Percentiles rank a stretch among this genome's conserved stretches.
phyloP scores from a whole-genome alignment of 2,797 vertebrate species.

The Tokudaia tokunoshimensis region DNA sequence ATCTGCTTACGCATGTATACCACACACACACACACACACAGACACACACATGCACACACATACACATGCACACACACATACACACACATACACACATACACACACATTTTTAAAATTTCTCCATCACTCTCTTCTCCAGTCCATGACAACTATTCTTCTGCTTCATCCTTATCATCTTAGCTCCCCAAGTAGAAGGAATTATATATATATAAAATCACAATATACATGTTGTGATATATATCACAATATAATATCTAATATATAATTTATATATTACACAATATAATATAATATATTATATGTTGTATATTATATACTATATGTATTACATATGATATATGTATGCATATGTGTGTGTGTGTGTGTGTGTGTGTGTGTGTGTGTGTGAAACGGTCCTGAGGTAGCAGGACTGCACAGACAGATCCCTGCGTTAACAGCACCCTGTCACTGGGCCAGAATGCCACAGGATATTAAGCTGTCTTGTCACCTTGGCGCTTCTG shows the following conservation, averaged over 20 bases:
- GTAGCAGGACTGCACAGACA: neutral
- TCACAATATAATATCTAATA: too few species aligned
- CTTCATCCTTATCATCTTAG: neutral
- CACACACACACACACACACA: neutral
- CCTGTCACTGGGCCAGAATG: neutral
- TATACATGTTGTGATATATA: too few species aligned
- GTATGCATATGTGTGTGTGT: neutral
- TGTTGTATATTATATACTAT: too few species aligned
- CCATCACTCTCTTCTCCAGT: neutral
- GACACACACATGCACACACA: neutral
- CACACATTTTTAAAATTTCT: neutral
- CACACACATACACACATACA: neutral
- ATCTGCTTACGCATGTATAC: too few species aligned
- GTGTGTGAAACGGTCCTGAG: neutral
- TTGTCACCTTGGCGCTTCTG: neutral
- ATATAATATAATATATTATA: too few species aligned
- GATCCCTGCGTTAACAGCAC: too few species aligned
- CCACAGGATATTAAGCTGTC: rapidly evolving
- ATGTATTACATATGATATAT: too few species aligned
- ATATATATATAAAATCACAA: neutral
- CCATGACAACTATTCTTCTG: neutral
- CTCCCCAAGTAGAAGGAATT: neutral
- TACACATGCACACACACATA: neutral
- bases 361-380: too few species aligned
- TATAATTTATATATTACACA: too few species aligned